These are phyloP conservation scores for Chanos chanos DNA, from an alignment of 2,797 vertebrate species.

Conservation along the genomic window DNA sequence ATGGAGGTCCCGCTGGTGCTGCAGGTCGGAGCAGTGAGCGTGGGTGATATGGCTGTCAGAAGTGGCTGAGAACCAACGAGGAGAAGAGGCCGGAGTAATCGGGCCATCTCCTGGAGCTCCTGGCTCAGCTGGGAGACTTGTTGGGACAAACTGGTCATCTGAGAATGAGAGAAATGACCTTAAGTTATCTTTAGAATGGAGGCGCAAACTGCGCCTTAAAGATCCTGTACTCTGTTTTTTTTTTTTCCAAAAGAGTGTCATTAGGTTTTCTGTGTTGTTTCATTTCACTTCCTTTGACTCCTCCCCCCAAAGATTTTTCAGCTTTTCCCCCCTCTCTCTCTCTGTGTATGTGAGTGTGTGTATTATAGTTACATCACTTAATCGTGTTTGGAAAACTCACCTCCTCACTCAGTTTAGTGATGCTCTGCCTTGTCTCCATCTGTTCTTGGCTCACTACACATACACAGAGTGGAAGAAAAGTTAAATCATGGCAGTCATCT, in stretches of 20 bases:
- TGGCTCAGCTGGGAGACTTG: slow-evolving; percentile 76
- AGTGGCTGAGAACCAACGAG: slow-evolving; percentile 58
- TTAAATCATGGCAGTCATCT: no score
- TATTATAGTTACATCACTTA: background rate
- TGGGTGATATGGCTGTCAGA: slow-evolving; percentile 55
- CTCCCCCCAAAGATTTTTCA: no score
- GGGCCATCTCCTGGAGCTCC: slow-evolving; percentile 77
- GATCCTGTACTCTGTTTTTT: no score
- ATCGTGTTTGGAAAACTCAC: slow-evolving; percentile 37
- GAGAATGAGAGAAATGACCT: slow-evolving; percentile 5
- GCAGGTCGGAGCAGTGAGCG: slow-evolving; percentile 55
- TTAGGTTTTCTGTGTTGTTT: background rate
- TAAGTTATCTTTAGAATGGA: background rate
- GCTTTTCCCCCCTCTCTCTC: slow-evolving; percentile 11
- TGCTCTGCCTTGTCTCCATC: slow-evolving; percentile 58
- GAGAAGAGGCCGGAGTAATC: slow-evolving; percentile 73
- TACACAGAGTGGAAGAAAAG: slow-evolving; percentile 14
- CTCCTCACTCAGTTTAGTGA: slow-evolving; percentile 61
- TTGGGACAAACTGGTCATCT: slow-evolving; percentile 76
- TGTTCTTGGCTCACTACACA: slow-evolving; percentile 53
- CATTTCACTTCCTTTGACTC: no score
- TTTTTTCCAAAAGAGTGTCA: no score
- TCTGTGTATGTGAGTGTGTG: no score
- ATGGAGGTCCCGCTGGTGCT: slow-evolving; percentile 50
- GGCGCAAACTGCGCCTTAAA: background rate